Evolutionary conservation across 2,797 vertebrate genomes (phyloP).

Genomic region (Chlorospingus semifuscus): DNA sequence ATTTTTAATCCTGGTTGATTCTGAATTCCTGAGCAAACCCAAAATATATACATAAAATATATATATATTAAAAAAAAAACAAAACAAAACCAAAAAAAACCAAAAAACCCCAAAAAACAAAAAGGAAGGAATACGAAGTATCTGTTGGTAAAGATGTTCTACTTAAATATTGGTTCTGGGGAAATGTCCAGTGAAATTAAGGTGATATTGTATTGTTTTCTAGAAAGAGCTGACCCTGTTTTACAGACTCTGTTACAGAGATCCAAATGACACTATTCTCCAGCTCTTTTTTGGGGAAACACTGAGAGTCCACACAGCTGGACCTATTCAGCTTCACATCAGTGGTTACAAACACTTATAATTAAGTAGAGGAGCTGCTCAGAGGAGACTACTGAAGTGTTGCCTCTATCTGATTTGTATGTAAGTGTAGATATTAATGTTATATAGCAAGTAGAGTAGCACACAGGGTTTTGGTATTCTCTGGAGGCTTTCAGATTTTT

Average conservation of each 20-base stretch:
- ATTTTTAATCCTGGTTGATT: background rate
- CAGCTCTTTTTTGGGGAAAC: background rate
- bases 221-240: background rate
- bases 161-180: background rate
- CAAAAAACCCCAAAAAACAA: background rate
- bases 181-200: background rate
- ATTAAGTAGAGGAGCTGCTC: constrained; percentile 23
- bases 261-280: background rate
- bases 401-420: background rate
- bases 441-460: background rate
- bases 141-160: background rate
- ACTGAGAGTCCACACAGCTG: background rate
- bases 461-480: background rate
- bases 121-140: background rate
- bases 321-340: background rate
- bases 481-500: background rate
- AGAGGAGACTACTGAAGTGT: constrained; percentile 19
- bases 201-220: background rate
- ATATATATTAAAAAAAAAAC: background rate
- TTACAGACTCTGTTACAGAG: background rate
- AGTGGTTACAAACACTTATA: background rate
- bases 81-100: too few species aligned
- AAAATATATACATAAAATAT: background rate
- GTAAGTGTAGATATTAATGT: background rate
- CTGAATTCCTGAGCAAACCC: background rate